Percentiles rank a stretch among this genome's conserved stretches.
Conservation (phyloP, 2,797 vertebrate genomes). For the Falco concolor region DNA sequence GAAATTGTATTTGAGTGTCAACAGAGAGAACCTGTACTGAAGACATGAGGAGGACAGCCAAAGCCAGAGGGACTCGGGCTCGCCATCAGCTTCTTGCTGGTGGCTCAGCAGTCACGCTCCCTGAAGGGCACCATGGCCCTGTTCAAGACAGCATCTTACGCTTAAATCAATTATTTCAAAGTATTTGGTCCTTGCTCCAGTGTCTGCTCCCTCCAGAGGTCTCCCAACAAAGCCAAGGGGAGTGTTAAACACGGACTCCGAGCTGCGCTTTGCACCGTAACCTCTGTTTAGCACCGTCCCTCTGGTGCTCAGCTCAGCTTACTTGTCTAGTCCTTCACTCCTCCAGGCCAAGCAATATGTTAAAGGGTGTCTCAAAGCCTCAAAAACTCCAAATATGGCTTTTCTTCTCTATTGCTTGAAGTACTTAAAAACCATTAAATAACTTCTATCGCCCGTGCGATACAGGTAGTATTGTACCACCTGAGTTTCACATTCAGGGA, state of each 20-base stretch:
- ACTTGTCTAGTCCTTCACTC: not conserved
- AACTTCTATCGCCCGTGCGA: not conserved
- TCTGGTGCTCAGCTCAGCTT: not conserved
- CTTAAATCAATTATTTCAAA: not conserved
- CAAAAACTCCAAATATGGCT: not conserved
- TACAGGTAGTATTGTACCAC: not conserved
- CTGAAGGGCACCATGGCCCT: not conserved
- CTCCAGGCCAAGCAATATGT: not conserved
- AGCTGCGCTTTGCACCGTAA: not conserved
- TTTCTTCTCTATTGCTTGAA: not conserved
- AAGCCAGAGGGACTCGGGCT: not conserved
- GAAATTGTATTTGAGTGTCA: not conserved
- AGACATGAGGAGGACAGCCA: not conserved
- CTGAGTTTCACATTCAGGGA: not conserved
- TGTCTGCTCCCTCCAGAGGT: not conserved
- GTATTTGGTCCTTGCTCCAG: not conserved
- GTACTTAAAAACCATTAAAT: not conserved
- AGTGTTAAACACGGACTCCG: accelerated
- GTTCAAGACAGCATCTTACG: not conserved
- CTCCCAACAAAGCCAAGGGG: not conserved
- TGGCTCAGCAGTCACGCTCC: not conserved
- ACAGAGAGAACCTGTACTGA: not conserved
- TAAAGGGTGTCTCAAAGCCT: not conserved
- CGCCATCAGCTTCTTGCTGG: not conserved
- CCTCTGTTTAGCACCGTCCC: not conserved